Base-by-base conservation (phyloP, 2,797 vertebrate genomes). In the Microctenopoma lineatum region DNA sequence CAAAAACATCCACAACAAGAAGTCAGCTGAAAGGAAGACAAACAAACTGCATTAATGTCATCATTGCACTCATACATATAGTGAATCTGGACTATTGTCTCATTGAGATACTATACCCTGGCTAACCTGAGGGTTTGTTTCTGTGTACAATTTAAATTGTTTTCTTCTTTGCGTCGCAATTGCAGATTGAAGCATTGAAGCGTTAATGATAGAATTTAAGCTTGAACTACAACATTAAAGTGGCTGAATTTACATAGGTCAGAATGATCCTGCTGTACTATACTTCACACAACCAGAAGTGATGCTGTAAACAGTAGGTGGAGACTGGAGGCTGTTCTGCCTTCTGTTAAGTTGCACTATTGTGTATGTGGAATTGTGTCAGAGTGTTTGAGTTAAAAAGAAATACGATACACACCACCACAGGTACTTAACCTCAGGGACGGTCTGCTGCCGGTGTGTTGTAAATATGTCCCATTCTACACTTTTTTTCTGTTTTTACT, bases 391-490 rank as follows among this genome's bases (percentile, higher is more conserved):
- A 65, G 65, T 73, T 57, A 70, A 71, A 64, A 76, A 88, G 87
- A 91, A 87, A 91, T 90, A 90, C 76, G 75, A 82, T 80, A 41
- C 39, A 7, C 50, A 8, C 68, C 81, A 70, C 73, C 56, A 29
- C 69, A 65, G 80, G 87, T 87, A 87, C 85, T 92, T 86, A 90
- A 91, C 91, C 89, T 86, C 66, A 3, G 75, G 70, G 82, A 87
- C 38, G 86, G 77, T 80, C 81, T 80, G 83, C 83, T 78, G 87
- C 75, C 79, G 88, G 89, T 88, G 88, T 89, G 91, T 89, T 89
- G 88, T 93, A 93, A 93, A 92, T 89, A 87, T 91, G 64, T 62
- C 47, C 74, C 44, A 65, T 80, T 87, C 84, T 86, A 60, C 62
- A 58, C 52, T 58, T 59, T 70, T 77, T 90, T 64, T 68, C 1